Percentiles rank a stretch among this genome's conserved stretches.
phyloP scores from a whole-genome alignment of 2,113 vertebrate species.

The Acanthochromis polyacanthus region DNA sequence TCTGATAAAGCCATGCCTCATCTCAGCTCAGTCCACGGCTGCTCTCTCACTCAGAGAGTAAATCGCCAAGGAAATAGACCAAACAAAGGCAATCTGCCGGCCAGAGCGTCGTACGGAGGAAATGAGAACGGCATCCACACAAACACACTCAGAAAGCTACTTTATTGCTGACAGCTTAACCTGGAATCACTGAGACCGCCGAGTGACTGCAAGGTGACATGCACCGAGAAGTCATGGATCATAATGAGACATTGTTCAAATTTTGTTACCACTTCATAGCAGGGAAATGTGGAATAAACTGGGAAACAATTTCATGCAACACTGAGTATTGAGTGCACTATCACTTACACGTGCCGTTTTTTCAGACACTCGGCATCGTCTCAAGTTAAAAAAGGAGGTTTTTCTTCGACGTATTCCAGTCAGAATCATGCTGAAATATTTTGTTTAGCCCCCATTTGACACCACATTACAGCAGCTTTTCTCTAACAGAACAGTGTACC shows the following conservation, averaged over 20 bases:
- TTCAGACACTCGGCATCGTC: constrained; percentile 6
- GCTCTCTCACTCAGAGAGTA: constrained; percentile 76
- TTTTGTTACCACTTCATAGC: constrained; percentile 36
- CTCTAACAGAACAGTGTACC: constrained; percentile 9
- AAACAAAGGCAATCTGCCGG: constrained; percentile 83
- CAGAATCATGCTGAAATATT: constrained; percentile 25
- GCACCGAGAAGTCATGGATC: constrained; percentile 55
- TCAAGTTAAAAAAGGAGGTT: not conserved
- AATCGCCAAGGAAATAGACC: constrained; percentile 81
- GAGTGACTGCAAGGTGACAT: constrained; percentile 68
- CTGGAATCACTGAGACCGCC: constrained; percentile 60
- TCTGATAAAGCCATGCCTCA: constrained; percentile 82
- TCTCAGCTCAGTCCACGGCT: constrained; percentile 77
- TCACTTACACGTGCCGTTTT: constrained; percentile 7
- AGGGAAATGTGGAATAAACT: constrained; percentile 51
- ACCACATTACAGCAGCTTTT: constrained; percentile 39
- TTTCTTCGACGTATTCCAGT: constrained; percentile 9
- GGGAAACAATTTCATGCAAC: constrained; percentile 49
- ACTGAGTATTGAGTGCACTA: constrained; percentile 23
- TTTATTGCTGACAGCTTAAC: constrained; percentile 74
- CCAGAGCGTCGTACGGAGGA: constrained; percentile 48
- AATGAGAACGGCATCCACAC: constrained; percentile 68
- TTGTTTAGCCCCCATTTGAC: constrained; percentile 41
- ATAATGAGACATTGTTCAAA: constrained; percentile 48
- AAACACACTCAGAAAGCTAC: constrained; percentile 52